Base-by-base conservation (phyloP, 2,113 vertebrate genomes). In the Hystrix brachyura region DNA sequence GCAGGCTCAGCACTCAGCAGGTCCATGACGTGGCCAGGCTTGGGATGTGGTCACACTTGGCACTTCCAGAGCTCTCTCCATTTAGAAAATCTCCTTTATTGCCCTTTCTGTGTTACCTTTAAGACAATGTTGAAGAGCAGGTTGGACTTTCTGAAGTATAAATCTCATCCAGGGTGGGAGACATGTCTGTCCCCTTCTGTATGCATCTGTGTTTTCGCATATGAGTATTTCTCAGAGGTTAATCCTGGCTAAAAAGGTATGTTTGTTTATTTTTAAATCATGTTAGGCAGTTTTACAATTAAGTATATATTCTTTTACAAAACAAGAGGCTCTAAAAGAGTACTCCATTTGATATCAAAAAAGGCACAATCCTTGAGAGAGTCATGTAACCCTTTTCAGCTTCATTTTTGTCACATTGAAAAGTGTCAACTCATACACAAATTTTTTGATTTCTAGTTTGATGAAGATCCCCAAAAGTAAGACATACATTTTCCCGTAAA, bases 321-420 rank as follows among this genome's bases (percentile, higher is more conserved):
- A 94, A 71, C 32, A 76, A 76, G n/a, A 32, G 27, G 25, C 27
- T 83, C 86, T 90, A 91, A 84, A 87, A 84, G 7, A 84, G 32
- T 79, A 23, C 34, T 93, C 29, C 11, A 81, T 32, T 86, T 82
- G 67, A 90, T 80, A 19, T 72, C 74, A 95, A 62, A 72, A 92
- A 74, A 86, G 48, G 14, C 12, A 76, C 43, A 76, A 19, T 29
- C 53, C 64, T 5, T 74, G 59, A 64, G 83, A 48, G 17, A 62
- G 55, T 90, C 79, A 79, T 7, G 3, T 92, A 67, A 43, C 25
- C 13, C 53, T n/a, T 81, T 57, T 27, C 55, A 90, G 18, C 5
- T 29, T 97, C 57, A 32, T 67, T 80, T 94, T 93, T 67, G 62
- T 93, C 60, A 82, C 48, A 64, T 11, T 86, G 12, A 80, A 67